These are phyloP conservation scores for Archivesica marissinica DNA, from an alignment of 1,140 invertebrate genomes.

Conservation along the genomic window DNA sequence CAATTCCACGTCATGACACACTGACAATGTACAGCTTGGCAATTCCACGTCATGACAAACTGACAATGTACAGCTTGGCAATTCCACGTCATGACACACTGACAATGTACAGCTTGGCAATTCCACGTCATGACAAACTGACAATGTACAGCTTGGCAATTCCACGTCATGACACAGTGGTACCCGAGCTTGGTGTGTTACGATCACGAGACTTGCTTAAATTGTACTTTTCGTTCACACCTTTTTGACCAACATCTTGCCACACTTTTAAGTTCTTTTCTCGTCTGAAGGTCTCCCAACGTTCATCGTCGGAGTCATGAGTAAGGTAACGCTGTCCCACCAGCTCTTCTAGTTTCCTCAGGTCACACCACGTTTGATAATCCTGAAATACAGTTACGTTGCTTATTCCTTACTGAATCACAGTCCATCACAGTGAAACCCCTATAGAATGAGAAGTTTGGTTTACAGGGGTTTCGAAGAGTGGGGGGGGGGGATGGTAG, in stretches of 20 bases:
- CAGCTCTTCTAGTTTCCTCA: conserved; percentile 93
- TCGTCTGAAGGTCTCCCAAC: conserved; percentile 90
- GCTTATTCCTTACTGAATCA: no score
- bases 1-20: conserved; percentile 14
- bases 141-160: no score
- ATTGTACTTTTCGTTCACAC: conserved; percentile 82
- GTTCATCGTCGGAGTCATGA: conserved; percentile 97
- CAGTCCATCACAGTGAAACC: no score
- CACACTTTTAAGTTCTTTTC: conserved; percentile 82
- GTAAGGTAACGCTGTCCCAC: conserved; percentile 95
- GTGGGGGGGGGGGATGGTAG: no score
- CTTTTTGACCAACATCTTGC: conserved; percentile 80
- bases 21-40: not conserved
- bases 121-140: no score
- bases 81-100: not conserved
- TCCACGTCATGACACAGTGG: conserved; percentile 53
- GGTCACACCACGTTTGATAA: conserved; percentile 97
- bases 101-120: not conserved
- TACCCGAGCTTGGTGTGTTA: conserved; percentile 60
- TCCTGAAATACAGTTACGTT: conserved; percentile 90
- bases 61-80: not conserved
- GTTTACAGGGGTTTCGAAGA: no score
- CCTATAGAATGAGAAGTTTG: no score
- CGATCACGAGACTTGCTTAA: conserved; percentile 78
- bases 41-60: conserved; percentile 14